phyloP scores from a whole-genome alignment of 2,888 invertebrate species.

The Itoplectis maculator region DNA sequence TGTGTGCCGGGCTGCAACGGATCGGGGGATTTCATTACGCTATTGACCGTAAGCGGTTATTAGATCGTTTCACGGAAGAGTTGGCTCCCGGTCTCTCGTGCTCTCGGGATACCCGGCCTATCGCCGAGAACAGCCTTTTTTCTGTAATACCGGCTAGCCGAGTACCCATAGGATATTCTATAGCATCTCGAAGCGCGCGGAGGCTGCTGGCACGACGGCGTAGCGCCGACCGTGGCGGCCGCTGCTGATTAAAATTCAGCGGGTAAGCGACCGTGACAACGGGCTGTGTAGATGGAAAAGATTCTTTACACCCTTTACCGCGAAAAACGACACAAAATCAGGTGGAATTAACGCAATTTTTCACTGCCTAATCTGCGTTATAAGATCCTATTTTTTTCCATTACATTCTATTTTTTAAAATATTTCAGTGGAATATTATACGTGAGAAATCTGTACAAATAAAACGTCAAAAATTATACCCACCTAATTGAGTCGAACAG shows the following conservation, averaged over 20 bases:
- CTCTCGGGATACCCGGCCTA: conserved; percentile 34
- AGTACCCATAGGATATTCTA: conserved; percentile 4
- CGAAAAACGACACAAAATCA: conserved; percentile 12
- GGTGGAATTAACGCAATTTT: not conserved
- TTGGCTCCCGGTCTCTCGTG: too few species aligned
- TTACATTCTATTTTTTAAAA: too few species aligned
- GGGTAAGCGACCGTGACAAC: conserved; percentile 55
- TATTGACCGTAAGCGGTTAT: conserved; percentile 68
- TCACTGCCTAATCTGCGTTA: too few species aligned
- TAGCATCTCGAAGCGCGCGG: conserved; percentile 27
- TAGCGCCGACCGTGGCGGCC: conserved; percentile 7
- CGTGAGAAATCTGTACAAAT: too few species aligned
- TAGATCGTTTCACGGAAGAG: conserved; percentile 66
- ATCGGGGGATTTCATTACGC: conserved; percentile 64
- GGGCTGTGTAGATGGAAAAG: conserved; percentile 25
- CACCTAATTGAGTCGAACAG: not conserved
- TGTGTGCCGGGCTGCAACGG: conserved; percentile 44
- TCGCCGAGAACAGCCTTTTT: conserved; percentile 7
- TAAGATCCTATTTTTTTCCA: too few species aligned
- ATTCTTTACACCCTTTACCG: conserved; percentile 31
- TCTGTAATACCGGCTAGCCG: conserved; percentile 23
- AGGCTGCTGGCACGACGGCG: conserved; percentile 15
- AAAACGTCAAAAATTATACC: too few species aligned
- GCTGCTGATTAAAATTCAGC: conserved; percentile 66
- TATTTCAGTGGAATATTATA: too few species aligned